These are phyloP conservation scores for Apodemus speciosus DNA, from an alignment of 2,113 vertebrate species.

Conservation along the genomic window DNA sequence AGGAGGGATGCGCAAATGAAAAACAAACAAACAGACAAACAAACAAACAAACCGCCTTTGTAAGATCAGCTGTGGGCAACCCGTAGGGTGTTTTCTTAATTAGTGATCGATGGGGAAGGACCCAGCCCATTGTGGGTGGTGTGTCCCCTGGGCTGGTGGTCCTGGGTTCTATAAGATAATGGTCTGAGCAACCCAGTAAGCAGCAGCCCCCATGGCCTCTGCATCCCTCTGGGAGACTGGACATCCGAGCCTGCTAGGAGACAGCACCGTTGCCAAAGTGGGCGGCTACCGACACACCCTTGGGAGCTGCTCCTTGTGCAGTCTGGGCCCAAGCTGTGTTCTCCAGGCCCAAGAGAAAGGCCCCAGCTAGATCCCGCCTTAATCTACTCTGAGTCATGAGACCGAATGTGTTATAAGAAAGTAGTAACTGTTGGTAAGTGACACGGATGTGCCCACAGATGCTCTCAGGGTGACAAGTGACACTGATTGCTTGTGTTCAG, in stretches of 20 bases:
- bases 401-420: not conserved
- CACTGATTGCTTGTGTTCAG: not conserved
- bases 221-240: not conserved
- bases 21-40: no score
- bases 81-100: not conserved
- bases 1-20: not conserved
- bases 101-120: not conserved
- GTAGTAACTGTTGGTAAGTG: not conserved
- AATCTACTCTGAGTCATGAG: not conserved
- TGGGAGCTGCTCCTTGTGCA: not conserved
- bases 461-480: not conserved
- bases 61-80: not conserved
- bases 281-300: not conserved
- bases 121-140: not conserved
- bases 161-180: not conserved
- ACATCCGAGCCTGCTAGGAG: not conserved
- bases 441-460: no score
- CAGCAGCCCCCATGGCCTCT: not conserved
- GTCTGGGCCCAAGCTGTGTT: not conserved
- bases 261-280: not conserved
- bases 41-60: not conserved
- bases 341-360: not conserved
- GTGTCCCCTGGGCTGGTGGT: not conserved
- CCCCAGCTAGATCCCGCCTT: not conserved
- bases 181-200: not conserved